Evolutionary conservation across 2,888 invertebrate species (phyloP), one percentile per base, ranked within the genome.

Genomic region (Subacronicta megacephala): DNA sequence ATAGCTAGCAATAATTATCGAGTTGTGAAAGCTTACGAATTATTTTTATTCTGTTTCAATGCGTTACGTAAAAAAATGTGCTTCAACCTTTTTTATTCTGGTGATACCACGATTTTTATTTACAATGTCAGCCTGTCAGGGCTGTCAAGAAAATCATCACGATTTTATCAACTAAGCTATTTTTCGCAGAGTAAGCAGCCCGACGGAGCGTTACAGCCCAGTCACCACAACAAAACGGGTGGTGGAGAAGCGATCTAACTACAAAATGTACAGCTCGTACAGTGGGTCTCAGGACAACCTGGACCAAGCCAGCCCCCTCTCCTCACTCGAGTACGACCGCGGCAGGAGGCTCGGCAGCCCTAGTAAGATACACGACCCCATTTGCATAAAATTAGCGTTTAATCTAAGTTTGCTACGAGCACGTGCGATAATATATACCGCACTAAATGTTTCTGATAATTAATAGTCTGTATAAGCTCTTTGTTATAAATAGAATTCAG

Each of bases 221-320:
- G 91, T 90, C 29, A 90, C 93, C 16, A 88, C 92, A 1, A 89
- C 94, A 1, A 93, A 93, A 61, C 83, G 89, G 1, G 90, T 93
- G 10, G 88, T 93, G 1, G 94, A 94, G 51, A 94, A 94, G 60
- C 82, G 90, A 0, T 92, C 93, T 7, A 94, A 94, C 77, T 94
- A 94, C 78, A 94, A 92, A 62, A 84, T 90, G 85, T 93, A 93
- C 76, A 92, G 90, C 62, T 92, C 93, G 0, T 92, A 85, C 77
- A 88, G 89, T 44, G 93, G 92, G 1, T 93, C 93, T 0, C 92
- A 93, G 61, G 94, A 94, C 58, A 92, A 94, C 68, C 78, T 93
- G 42, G 93, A 93, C 60, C 89, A 92, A 58, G 80, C 77, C 63
- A 90, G 90, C 63, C 93, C 93, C 10, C 84, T 89, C 42, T 90